A percentile compares a stretch with the other conserved stretches of the same genome.
Evolutionary conservation across 2,888 invertebrate genomes (phyloP).

Genomic region (Agrenia bidenticulata): DNA sequence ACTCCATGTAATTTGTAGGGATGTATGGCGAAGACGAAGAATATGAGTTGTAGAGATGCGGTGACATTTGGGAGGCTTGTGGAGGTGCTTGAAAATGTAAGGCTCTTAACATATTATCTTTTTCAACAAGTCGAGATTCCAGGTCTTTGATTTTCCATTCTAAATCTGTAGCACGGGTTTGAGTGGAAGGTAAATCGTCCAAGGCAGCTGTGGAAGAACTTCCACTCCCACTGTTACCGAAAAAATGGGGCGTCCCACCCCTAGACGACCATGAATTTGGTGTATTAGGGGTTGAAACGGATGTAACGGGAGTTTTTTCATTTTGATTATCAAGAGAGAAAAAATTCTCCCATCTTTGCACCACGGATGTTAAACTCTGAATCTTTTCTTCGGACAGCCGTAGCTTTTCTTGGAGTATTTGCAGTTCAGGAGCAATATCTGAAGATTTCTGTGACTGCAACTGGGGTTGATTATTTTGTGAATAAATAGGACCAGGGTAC

Average conservation of each 20-base stretch:
- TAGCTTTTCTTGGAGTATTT: slow-evolving; percentile 49
- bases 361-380: slow-evolving; percentile 34
- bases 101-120: slow-evolving; percentile 86
- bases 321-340: slow-evolving; percentile 42
- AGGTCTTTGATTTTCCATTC: slow-evolving; percentile 69
- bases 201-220: slow-evolving; percentile 38
- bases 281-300: slow-evolving; percentile 48
- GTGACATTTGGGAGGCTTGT: slow-evolving; percentile 40
- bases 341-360: slow-evolving; percentile 48
- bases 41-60: slow-evolving; percentile 42
- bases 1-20: slow-evolving; percentile 39
- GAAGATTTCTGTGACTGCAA: slow-evolving; percentile 5
- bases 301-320: slow-evolving; percentile 20
- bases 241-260: slow-evolving; percentile 52
- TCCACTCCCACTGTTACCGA: slow-evolving; percentile 43
- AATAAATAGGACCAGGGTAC: slow-evolving; percentile 39
- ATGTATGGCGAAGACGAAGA: slow-evolving; percentile 40
- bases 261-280: slow-evolving; percentile 51
- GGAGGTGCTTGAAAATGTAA: slow-evolving; percentile 61
- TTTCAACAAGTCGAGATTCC: slow-evolving; percentile 83
- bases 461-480: background rate
- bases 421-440: slow-evolving; percentile 41
- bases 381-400: slow-evolving; percentile 51
- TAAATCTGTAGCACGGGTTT: slow-evolving; percentile 43
- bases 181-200: slow-evolving; percentile 46